phyloP scores from a whole-genome alignment of 1,140 invertebrate species.

The Euschistus heros region DNA sequence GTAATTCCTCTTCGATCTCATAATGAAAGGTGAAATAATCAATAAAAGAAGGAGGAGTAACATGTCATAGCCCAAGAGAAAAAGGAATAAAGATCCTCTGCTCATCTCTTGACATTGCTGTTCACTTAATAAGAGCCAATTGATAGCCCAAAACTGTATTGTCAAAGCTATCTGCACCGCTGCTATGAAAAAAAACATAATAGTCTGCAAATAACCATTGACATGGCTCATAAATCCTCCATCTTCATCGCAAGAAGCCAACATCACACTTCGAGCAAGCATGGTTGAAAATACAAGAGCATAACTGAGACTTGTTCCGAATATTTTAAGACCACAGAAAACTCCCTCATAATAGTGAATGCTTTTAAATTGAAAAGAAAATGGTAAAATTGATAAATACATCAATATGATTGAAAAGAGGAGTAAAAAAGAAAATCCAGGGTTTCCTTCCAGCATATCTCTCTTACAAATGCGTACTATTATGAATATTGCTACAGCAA shows the following conservation, averaged over 20 bases:
- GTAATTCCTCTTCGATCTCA: constrained; percentile 46
- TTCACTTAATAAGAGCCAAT: constrained; percentile 32
- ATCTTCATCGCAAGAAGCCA: constrained; percentile 43
- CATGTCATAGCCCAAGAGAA: constrained; percentile 40
- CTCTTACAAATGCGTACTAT: constrained; percentile 40
- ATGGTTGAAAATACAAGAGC: constrained; percentile 45
- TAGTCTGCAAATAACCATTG: constrained; percentile 45
- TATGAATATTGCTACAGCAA: constrained; percentile 41
- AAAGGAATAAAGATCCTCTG: constrained; percentile 27
- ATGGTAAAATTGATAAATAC: constrained; percentile 43
- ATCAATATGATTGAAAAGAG: constrained; percentile 40
- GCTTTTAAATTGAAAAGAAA: constrained; percentile 29
- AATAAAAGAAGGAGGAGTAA: constrained; percentile 43
- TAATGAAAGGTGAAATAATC: constrained; percentile 41
- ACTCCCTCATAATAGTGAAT: constrained; percentile 20
- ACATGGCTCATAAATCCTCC: constrained; percentile 48
- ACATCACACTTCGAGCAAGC: constrained; percentile 44
- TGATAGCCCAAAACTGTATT: constrained; percentile 35
- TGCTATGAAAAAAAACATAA: constrained; percentile 45
- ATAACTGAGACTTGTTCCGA: constrained; percentile 42
- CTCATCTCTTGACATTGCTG: constrained; percentile 30
- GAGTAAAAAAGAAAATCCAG: constrained; percentile 41
- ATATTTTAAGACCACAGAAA: constrained; percentile 40
- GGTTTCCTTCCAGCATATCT: constrained; percentile 44
- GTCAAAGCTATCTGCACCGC: constrained; percentile 41